Evolutionary conservation across 2,113 vertebrate species (phyloP).

Genomic region (Leptobrachium ailaonicum): DNA sequence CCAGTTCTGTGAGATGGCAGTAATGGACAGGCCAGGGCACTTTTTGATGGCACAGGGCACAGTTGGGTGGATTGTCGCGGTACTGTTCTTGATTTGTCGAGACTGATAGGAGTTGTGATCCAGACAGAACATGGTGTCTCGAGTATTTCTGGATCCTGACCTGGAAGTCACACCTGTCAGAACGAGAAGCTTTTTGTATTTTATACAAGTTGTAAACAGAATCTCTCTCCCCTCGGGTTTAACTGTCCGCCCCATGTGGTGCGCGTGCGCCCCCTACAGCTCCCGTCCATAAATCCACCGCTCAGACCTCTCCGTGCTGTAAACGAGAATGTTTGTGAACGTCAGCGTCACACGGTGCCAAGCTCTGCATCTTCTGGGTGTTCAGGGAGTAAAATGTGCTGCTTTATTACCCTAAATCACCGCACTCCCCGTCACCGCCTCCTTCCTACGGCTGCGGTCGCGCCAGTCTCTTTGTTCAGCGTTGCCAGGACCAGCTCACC

Average conservation of each 20-base stretch:
- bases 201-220: too few relatives aligned
- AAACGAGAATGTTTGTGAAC: conserved; percentile 31
- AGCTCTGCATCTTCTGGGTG: conserved; percentile 19
- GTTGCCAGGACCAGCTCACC: conserved; percentile 2
- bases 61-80: too few relatives aligned
- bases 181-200: not conserved
- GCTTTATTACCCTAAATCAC: conserved; percentile 37
- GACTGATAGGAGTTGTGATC: too few relatives aligned
- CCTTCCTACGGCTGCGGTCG: not conserved
- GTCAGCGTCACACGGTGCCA: conserved; percentile 11
- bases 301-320: conserved; percentile 3
- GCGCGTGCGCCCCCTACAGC: not conserved
- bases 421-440: conserved; percentile 24
- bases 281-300: conserved; percentile 26
- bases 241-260: too few relatives aligned
- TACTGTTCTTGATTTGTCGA: too few relatives aligned
- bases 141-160: too few relatives aligned
- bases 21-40: too few relatives aligned
- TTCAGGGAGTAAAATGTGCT: conserved; percentile 23
- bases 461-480: not conserved
- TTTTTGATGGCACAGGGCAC: too few relatives aligned
- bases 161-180: too few relatives aligned
- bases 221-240: not conserved
- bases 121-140: too few relatives aligned
- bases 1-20: too few relatives aligned